Base-by-base conservation (phyloP, 2,888 invertebrate genomes). In the Antitype chi region DNA sequence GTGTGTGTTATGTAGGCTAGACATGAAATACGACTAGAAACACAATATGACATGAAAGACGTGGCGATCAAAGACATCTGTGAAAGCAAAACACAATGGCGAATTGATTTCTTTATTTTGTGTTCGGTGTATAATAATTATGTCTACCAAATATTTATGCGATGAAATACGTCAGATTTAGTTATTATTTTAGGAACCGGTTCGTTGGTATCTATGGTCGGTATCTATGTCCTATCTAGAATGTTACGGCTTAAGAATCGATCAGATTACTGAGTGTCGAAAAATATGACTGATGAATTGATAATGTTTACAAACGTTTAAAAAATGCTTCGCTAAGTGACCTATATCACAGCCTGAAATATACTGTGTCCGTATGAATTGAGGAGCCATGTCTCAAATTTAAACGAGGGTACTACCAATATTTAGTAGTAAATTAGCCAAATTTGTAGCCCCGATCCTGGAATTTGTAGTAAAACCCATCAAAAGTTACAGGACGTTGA, bases 51-150 rank as follows among this genome's bases (percentile, higher is more conserved):
- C 38, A 53, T 32, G 52, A 62, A 74, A 66, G 20, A 28, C 43
- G n/a, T 32, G 20, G 20, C 38, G 57, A 47, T 78, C 17, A 66
- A 53, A 63, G 38, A 49, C 49, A 49, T 64, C 9, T 32, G 43
- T 63, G 67, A 76, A 57, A 63, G 55, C 38, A n/a, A 67, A 32
- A 28, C 13, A 68, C 49, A 63, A 57, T 76, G 57, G 25, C 32
- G 23, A 57, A 76, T 57, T 57, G 28, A 32, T 68, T 43, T 82
- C 8, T 57, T 52, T 32, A 11, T 55, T 81, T 49, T 60, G 15
- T 62, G 20, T 9, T 72, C 28, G 28, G 53, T 71, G 20, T 62
- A 43, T 28, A 28, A 43, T 25, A 68, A 53, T 52, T n/a, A 28
- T n/a, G 38, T 17, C 25, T 64, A 23, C 4, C 11, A 32, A 32